Base-by-base conservation (phyloP, 2,113 vertebrate species). In the Tiliqua scincoides region DNA sequence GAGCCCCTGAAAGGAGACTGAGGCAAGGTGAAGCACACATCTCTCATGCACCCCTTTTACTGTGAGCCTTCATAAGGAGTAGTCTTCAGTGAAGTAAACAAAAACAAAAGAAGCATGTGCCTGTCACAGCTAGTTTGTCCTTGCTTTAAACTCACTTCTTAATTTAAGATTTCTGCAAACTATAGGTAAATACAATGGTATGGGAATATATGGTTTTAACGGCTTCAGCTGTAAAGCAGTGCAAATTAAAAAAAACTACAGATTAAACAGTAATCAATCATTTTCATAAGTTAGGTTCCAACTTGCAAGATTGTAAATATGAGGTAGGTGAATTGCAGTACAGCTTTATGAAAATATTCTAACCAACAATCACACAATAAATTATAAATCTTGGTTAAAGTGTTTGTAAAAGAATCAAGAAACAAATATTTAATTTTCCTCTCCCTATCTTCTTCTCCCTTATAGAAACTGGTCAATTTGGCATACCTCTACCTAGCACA, bases 381-480 rank as follows among this genome's bases (percentile, higher is more conserved):
- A 15, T 10, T 48, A 27, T 21, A 12, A 40, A 72, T 63, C 11
- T 52, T 83, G 61, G 61, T 30, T 82, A 32, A 54, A 88, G 6
- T 25, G 63, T 35, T 61, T 18, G 8, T 62, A 62, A 35, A 35
- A 1, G 14, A 72, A 85, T 37, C n/a, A 68, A 18, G 21, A n/a
- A 0, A 54, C 65, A 20, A 8, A 82, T 30, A 30, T 80, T 63
- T n/a, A 52, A 68, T 68, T 17, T 62, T n/a, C 12, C 23, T 91
- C 85, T 87, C 82, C 30, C 18, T 77, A 0, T 79, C 30, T 62
- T 83, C 35, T 86, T 95, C 73, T 91, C 75, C 80, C 62, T 30
- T 43, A 89, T 90, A 99, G 99, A 99, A 98, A 96, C 89, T 99
- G 92, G 96, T 93, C 87, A 97, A 96, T 48, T 92, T 99, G 87